Evolutionary conservation across 2,888 invertebrate genomes (phyloP).

Genomic region (Sympetrum striolatum): DNA sequence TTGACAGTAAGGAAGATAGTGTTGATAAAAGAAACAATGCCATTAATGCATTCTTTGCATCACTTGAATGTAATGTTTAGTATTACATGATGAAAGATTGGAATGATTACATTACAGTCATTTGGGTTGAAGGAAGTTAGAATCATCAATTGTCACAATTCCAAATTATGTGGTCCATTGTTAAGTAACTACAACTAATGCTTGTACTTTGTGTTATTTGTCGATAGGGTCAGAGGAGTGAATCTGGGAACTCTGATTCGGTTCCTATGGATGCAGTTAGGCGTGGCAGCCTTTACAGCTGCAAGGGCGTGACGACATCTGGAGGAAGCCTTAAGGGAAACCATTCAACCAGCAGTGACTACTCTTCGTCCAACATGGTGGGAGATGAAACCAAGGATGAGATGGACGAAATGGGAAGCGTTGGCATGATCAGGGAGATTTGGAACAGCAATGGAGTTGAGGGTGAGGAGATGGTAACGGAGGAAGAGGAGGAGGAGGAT

Average conservation of each 20-base stretch:
- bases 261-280: conserved; percentile 50
- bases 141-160: too few species aligned
- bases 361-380: conserved; percentile 5
- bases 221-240: conserved; percentile 62
- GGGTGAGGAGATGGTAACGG: neutral
- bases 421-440: neutral
- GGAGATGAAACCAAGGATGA: conserved; percentile 20
- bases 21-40: too few species aligned
- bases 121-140: too few species aligned
- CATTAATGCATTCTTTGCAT: too few species aligned
- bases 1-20: too few species aligned
- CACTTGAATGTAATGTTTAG: too few species aligned
- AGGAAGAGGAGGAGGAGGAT: conserved; percentile 53
- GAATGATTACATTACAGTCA: too few species aligned
- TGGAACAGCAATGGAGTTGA: neutral
- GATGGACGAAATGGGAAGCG: neutral
- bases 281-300: neutral
- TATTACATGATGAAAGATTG: too few species aligned
- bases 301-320: conserved; percentile 52
- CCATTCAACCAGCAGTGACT: conserved; percentile 6
- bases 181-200: too few species aligned
- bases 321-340: conserved; percentile 33
- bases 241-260: conserved; percentile 66
- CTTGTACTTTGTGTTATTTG: conserved; percentile 19
- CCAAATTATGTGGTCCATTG: too few species aligned